Evolutionary conservation across 2,797 vertebrate species (phyloP), one percentile per base, ranked within the genome.

Genomic region (Neosilurus mollespiculum): DNA sequence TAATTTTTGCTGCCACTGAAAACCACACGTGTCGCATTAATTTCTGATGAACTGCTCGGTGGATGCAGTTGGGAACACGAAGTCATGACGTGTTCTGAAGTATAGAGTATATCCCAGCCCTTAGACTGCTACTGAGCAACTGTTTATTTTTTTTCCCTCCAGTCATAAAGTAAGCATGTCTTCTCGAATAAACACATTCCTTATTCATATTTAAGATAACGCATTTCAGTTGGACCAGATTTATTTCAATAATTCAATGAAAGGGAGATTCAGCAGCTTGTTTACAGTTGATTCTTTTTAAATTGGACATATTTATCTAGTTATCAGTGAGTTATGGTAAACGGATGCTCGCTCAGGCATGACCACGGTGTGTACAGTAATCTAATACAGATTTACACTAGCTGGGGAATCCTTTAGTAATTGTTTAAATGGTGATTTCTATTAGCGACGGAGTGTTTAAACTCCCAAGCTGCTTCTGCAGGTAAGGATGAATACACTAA

Each of bases 381-480:
- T 61, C 56, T 76, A 76, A 59, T 76, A 76, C 20, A 59, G 54
- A 37, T 59, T 58, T 59, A 76, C 18, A 76, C 73, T 14, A 54
- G 26, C 54, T 59, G 54, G 73, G 73, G 26, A 76, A 59, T 37
- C 24, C 73, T 22, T 59, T 22, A 59, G 54, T 37, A 76, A 59
- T 37, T 76, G 56, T 43, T 77, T 37, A n/a, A 22, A 56, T 6
- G 1, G 73, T 61, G 20, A n/a, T 77, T 8, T 61, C n/a, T 43
- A 77, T 43, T 43, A 43, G 54, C 26, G 16, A 59, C 26, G 30
- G 30, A 58, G 18, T 34, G 56, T 61, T 61, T 22, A 59, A 59
- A 76, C 30, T 77, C 30, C 34, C 12, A 4, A 22, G 5, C 20
- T 15, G 73, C 73, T 22, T 76, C 34, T 76, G 26, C 53, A 75